Conservation (phyloP, 2,797 vertebrate species). For the Rhabdophis nuchalis region DNA sequence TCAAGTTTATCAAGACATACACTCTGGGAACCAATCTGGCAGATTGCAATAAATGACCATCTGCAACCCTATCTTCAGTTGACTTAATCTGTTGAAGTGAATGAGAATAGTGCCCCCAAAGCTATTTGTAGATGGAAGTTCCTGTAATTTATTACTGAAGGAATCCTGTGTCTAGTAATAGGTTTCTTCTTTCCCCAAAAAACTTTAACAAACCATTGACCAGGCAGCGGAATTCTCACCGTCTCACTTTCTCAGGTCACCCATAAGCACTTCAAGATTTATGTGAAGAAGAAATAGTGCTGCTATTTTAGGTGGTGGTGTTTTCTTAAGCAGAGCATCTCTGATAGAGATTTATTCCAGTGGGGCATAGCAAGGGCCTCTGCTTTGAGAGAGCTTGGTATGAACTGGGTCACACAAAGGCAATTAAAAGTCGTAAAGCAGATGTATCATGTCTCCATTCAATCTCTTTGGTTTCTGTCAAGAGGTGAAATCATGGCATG, state of each 20-base stretch:
- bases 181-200: constrained; percentile 57
- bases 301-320: constrained; percentile 55
- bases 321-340: constrained; percentile 66
- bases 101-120: constrained; percentile 8
- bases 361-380: constrained; percentile 52
- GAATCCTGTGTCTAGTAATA: constrained; percentile 62
- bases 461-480: constrained; percentile 67
- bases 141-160: constrained; percentile 61
- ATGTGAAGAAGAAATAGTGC: constrained; percentile 70
- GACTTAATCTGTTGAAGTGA: background rate
- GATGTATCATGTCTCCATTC: constrained; percentile 72
- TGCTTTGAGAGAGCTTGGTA: constrained; percentile 61
- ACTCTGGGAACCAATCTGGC: background rate
- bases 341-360: constrained; percentile 63
- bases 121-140: background rate
- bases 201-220: constrained; percentile 68
- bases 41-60: constrained; percentile 59
- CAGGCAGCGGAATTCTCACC: constrained; percentile 72
- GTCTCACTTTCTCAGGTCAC: constrained; percentile 70
- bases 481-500: constrained; percentile 68
- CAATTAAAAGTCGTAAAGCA: constrained; percentile 66
- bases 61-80: constrained; percentile 8
- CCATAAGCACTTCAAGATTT: constrained; percentile 73
- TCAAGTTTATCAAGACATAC: constrained; percentile 52
- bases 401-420: constrained; percentile 68